A percentile compares a stretch with the other conserved stretches of the same genome.
phyloP scores from a whole-genome alignment of 2,888 invertebrate genomes.

The Labia minor region DNA sequence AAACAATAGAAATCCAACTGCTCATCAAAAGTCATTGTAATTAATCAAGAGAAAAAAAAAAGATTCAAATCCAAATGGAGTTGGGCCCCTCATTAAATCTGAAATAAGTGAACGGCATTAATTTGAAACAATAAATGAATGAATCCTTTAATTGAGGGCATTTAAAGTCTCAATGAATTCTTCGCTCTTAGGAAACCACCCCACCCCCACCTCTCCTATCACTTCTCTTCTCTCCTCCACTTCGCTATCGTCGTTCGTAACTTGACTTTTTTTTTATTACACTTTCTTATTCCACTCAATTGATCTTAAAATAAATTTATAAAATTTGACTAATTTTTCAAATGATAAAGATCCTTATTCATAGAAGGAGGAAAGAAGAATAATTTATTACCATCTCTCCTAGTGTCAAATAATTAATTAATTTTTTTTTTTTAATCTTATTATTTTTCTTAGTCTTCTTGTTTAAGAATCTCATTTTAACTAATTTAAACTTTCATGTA shows the following conservation, averaged over 20 bases:
- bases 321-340: conserved; percentile 6
- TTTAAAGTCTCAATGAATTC: not conserved
- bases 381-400: not conserved
- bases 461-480: too few species aligned
- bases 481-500: too few species aligned
- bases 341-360: not conserved
- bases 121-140: conserved; percentile 8
- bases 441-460: too few species aligned
- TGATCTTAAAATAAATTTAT: conserved; percentile 3
- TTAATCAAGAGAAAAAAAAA: too few species aligned
- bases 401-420: not conserved
- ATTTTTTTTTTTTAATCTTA: not conserved
- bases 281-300: conserved; percentile 13
- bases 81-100: not conserved
- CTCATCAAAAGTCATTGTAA: too few species aligned
- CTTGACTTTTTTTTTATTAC: not conserved
- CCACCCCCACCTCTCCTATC: not conserved
- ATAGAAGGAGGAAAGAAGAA: too few species aligned
- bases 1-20: too few species aligned
- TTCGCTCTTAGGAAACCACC: too few species aligned
- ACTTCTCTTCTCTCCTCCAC: not conserved
- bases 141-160: not conserved
- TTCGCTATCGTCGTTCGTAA: not conserved
- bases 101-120: not conserved
- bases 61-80: too few species aligned